Conservation (phyloP, 1,140 invertebrate species). For the Antheraea mylitta region DNA sequence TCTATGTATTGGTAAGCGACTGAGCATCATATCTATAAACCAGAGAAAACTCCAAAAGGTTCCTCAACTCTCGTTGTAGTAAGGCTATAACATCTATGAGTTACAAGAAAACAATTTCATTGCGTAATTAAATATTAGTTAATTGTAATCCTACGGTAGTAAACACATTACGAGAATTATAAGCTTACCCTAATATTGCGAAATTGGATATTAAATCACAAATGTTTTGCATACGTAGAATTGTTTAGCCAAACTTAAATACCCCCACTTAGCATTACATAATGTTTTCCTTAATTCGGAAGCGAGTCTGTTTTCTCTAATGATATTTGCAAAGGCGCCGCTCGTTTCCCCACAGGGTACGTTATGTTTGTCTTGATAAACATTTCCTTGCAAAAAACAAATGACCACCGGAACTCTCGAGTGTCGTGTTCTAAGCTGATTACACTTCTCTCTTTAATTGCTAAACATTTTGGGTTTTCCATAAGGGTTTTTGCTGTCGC, state of each 20-base stretch:
- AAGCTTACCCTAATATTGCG: no score
- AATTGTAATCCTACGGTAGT: no score
- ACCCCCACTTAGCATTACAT: neutral
- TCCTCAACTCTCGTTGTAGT: no score
- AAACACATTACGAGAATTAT: no score
- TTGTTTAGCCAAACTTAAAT: neutral
- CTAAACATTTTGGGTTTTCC: neutral
- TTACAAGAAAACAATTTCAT: no score
- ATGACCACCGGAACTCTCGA: neutral
- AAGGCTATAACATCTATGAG: no score
- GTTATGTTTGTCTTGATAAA: neutral
- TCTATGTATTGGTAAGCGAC: no score
- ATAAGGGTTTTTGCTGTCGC: neutral
- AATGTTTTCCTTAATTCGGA: constrained; percentile 1
- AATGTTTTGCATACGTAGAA: neutral
- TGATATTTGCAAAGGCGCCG: neutral
- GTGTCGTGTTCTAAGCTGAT: neutral
- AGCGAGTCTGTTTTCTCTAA: neutral
- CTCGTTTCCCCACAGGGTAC: neutral
- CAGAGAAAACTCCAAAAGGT: no score
- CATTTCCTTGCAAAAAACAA: constrained; percentile 3
- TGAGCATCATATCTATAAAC: no score
- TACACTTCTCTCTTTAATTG: neutral
- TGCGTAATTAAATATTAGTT: no score
- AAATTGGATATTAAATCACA: no score